phyloP scores from a whole-genome alignment of 1,140 invertebrate species.

The Drosophila parvula region DNA sequence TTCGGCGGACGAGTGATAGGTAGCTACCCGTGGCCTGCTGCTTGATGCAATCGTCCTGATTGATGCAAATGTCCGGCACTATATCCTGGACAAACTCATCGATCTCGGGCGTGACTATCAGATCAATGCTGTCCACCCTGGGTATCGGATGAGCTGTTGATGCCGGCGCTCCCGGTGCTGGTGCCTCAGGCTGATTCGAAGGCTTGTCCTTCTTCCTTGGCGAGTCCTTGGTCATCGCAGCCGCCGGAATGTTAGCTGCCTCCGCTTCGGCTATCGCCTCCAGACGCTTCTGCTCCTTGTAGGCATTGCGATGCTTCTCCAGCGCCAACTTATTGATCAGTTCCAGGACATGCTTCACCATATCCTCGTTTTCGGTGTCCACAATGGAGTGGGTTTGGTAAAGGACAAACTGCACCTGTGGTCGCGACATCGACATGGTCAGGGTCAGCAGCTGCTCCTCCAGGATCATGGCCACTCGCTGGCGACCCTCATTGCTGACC shows the following conservation, averaged over 20 bases:
- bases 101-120: constrained; percentile 86
- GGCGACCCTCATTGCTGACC: constrained; percentile 86
- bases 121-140: constrained; percentile 64
- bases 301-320: constrained; percentile 85
- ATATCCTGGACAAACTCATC: constrained; percentile 88
- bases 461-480: constrained; percentile 86
- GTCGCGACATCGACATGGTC: constrained; percentile 87
- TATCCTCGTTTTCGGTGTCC: constrained; percentile 87
- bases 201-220: constrained; percentile 71
- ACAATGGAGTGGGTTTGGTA: constrained; percentile 89
- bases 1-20: constrained; percentile 89
- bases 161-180: constrained; percentile 3
- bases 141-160: constrained; percentile 19
- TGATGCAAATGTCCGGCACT: constrained; percentile 86
- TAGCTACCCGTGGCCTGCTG: constrained; percentile 88
- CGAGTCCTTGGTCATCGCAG: constrained; percentile 70
- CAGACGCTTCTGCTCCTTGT: constrained; percentile 70
- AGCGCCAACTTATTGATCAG: constrained; percentile 87
- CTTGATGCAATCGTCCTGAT: constrained; percentile 84
- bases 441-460: constrained; percentile 89
- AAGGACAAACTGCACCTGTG: constrained; percentile 89
- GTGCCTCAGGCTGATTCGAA: constrained; percentile 43
- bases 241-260: constrained; percentile 74
- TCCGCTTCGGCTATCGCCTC: constrained; percentile 78
- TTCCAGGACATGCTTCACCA: constrained; percentile 86